Conservation (phyloP, 2,888 invertebrate genomes). For the Troides aeacus region DNA sequence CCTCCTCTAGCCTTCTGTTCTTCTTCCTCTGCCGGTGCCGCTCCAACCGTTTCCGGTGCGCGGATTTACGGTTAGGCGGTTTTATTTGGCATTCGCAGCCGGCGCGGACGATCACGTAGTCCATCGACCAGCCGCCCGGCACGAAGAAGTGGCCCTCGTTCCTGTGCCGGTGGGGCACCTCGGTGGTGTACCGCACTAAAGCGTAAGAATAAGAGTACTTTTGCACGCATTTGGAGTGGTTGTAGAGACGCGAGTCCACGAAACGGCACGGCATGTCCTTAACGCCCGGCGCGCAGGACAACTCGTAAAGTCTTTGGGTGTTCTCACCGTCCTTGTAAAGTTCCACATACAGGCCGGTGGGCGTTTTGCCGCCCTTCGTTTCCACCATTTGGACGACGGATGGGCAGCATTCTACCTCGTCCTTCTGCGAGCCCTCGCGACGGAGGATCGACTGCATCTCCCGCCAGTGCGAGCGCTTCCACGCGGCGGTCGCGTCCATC, state of each 20-base stretch:
- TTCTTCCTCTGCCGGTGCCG: constrained; percentile 63
- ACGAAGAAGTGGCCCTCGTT: constrained; percentile 29
- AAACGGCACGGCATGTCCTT: constrained; percentile 87
- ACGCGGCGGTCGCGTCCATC: constrained; percentile 64
- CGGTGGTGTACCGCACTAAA: constrained; percentile 83
- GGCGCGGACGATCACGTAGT: constrained; percentile 79
- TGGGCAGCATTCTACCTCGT: constrained; percentile 89
- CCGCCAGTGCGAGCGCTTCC: constrained; percentile 80
- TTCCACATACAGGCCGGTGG: constrained; percentile 85
- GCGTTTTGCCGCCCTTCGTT: constrained; percentile 88
- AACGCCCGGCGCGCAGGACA: constrained; percentile 86
- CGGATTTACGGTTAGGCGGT: constrained; percentile 75
- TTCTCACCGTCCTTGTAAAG: constrained; percentile 86
- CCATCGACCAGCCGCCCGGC: constrained; percentile 29
- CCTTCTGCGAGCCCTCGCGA: constrained; percentile 71
- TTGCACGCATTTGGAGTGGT: constrained; percentile 89
- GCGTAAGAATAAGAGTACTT: constrained; percentile 92
- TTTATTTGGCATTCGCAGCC: constrained; percentile 91
- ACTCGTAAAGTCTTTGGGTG: constrained; percentile 87
- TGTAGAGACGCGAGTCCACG: constrained; percentile 84
- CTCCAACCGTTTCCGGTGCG: constrained; percentile 49
- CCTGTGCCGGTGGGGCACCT: constrained; percentile 53
- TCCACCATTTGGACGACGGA: constrained; percentile 87
- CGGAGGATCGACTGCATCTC: constrained; percentile 83
- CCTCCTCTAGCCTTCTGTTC: constrained; percentile 56